Evolutionary conservation across 2,888 invertebrate species (phyloP).

Genomic region (Hartigia nigra): DNA sequence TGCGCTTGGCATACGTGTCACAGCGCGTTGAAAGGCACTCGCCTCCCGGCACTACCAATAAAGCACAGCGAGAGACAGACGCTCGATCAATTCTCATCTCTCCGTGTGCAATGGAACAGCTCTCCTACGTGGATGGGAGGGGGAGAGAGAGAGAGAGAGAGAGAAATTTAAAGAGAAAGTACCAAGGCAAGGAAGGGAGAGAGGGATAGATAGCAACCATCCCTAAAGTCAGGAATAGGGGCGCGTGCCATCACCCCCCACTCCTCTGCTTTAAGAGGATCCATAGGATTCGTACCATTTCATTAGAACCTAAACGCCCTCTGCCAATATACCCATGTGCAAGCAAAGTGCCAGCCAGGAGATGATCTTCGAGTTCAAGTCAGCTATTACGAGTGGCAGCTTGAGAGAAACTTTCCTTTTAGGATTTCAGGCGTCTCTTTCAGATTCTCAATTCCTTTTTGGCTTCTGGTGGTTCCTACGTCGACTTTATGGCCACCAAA

Average conservation of each 20-base stretch:
- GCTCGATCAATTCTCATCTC: slow-evolving; percentile 17
- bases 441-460: background rate
- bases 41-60: background rate
- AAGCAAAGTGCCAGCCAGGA: background rate
- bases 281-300: background rate
- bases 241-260: background rate
- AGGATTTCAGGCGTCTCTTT: background rate
- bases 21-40: background rate
- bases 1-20: background rate
- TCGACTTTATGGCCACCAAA: background rate
- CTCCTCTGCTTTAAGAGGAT: background rate
- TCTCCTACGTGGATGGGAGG: slow-evolving; percentile 10
- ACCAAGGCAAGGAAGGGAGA: background rate
- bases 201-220: background rate
- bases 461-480: background rate
- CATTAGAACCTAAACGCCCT: background rate
- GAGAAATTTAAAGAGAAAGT: background rate
- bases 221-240: background rate
- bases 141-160: no score
- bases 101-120: slow-evolving; percentile 17
- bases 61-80: slow-evolving; percentile 14
- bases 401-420: background rate
- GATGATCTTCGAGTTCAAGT: background rate
- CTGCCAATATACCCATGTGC: background rate
- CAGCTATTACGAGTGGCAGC: background rate